phyloP scores from a whole-genome alignment of 2,888 invertebrate genomes.

The Elysia crispata region DNA sequence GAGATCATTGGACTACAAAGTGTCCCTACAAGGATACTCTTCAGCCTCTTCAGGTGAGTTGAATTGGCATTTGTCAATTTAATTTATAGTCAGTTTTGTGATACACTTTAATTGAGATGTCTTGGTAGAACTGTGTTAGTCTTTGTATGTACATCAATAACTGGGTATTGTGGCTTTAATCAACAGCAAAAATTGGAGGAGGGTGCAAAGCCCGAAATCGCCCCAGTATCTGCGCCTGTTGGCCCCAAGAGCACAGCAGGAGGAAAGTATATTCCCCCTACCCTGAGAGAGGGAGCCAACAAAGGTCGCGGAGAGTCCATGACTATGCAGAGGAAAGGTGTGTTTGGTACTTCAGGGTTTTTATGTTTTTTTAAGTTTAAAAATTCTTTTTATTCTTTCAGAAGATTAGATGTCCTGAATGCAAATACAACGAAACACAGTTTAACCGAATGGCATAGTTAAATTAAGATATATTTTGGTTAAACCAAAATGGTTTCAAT shows the following conservation, averaged over 20 bases:
- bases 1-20: constrained; percentile 98
- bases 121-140: too few species aligned
- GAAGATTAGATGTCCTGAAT: too few species aligned
- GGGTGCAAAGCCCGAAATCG: constrained; percentile 74
- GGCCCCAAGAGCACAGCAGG: constrained; percentile 62
- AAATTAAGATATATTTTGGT: too few species aligned
- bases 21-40: constrained; percentile 98
- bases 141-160: too few species aligned
- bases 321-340: constrained; percentile 79
- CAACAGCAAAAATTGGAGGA: constrained; percentile 71
- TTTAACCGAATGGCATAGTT: too few species aligned
- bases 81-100: not conserved
- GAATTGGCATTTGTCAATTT: not conserved
- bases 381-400: too few species aligned
- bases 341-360: too few species aligned
- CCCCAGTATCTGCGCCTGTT: constrained; percentile 64
- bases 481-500: too few species aligned
- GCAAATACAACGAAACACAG: too few species aligned
- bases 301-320: constrained; percentile 86
- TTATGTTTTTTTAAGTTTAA: too few species aligned
- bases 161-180: too few species aligned
- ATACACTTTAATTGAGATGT: not conserved
- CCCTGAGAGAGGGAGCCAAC: constrained; percentile 86
- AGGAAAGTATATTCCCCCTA: constrained; percentile 87
- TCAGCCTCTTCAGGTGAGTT: constrained; percentile 72